Evolutionary conservation across 1,140 invertebrate species (phyloP).

Genomic region (Lethocerus indicus): DNA sequence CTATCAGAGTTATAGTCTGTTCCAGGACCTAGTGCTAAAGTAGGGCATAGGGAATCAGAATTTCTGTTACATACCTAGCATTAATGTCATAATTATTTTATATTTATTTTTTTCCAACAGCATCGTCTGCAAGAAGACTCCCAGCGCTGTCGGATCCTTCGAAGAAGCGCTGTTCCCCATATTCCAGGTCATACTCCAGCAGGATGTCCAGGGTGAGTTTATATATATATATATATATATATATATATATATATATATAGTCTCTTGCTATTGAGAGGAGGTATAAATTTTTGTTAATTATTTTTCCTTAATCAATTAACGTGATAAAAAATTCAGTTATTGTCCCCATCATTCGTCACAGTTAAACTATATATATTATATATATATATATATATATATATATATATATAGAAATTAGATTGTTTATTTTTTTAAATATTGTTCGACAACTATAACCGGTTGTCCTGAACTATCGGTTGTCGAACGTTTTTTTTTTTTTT

Average conservation of each 20-base stretch:
- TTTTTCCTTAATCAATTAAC: no score
- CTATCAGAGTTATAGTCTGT: no score
- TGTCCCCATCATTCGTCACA: not conserved
- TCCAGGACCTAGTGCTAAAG: no score
- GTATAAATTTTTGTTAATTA: no score
- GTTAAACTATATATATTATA: not conserved
- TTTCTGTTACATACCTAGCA: no score
- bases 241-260: not conserved
- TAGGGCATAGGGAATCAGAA: no score
- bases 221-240: constrained; percentile 1
- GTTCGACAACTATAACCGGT: no score
- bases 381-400: not conserved
- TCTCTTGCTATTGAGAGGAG: no score
- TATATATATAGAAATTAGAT: not conserved
- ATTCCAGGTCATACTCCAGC: constrained; percentile 81
- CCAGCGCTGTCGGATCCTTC: constrained; percentile 66
- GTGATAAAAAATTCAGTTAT: not conserved
- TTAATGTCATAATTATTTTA: no score
- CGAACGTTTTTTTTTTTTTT: no score
- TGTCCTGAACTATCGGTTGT: no score
- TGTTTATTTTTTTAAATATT: no score
- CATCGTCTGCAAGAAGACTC: constrained; percentile 69
- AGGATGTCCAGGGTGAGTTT: constrained; percentile 74
- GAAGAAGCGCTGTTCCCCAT: constrained; percentile 83
- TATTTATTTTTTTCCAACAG: constrained; percentile 28